These are phyloP conservation scores for Eucera pruinosa DNA, from an alignment of 2,888 invertebrate species.

Conservation along the genomic window DNA sequence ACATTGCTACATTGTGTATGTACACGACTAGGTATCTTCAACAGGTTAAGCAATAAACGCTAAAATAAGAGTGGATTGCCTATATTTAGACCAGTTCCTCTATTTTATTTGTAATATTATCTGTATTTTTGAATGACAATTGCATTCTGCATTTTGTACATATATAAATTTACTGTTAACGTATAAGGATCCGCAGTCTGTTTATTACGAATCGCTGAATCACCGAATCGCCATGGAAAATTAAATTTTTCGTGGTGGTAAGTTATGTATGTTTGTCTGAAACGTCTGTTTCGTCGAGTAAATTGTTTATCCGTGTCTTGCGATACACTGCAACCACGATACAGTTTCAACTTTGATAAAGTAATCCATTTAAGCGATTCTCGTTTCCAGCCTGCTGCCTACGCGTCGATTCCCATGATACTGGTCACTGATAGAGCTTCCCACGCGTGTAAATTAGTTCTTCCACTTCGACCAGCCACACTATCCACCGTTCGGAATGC, in stretches of 20 bases:
- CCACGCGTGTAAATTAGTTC: constrained; percentile 52
- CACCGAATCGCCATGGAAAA: not conserved
- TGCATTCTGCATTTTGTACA: too few species aligned
- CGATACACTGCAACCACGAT: not conserved
- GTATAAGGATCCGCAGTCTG: too few species aligned
- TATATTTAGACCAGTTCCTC: too few species aligned
- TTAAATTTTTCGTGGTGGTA: constrained; percentile 18
- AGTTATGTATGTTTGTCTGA: not conserved
- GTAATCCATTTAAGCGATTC: constrained; percentile 49
- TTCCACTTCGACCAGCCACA: not conserved
- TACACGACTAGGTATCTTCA: too few species aligned
- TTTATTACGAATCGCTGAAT: too few species aligned
- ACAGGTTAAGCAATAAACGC: too few species aligned
- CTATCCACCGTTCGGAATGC: constrained; percentile 17
- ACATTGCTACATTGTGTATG: too few species aligned
- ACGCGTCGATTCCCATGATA: constrained; percentile 58
- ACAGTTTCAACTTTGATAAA: constrained; percentile 28
- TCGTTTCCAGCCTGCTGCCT: constrained; percentile 39
- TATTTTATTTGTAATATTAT: too few species aligned
- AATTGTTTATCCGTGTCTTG: constrained; percentile 8
- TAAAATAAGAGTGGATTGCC: too few species aligned
- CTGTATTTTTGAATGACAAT: too few species aligned
- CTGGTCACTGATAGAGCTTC: constrained; percentile 38
- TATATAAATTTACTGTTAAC: too few species aligned
- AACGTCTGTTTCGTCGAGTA: not conserved